Evolutionary conservation across 1,140 invertebrate species (phyloP), one percentile per base, ranked within the genome.

Genomic region (Melipona quadrifasciata): DNA sequence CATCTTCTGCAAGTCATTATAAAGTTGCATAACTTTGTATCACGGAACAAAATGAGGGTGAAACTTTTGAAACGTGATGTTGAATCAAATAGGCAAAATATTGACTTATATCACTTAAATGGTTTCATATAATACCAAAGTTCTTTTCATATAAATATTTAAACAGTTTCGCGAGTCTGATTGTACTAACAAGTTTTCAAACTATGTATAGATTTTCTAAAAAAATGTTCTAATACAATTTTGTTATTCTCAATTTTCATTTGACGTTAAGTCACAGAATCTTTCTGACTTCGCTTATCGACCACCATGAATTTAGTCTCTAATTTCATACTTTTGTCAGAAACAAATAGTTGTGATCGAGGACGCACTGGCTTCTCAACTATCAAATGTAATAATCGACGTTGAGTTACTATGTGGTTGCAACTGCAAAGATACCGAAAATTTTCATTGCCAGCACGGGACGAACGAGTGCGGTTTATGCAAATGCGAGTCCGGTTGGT

Each of bases 341-440:
- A 89, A 34, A 72, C 90, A 91, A 86, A 90, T 57, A 6, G 77
- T 91, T 0, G 57, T 87, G 12, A 89, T 90, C 64, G 90, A 91
- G 39, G 89, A 92, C 27, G 88, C 87, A 2, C 65, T 93, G 17
- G 89, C 91, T 12, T 92, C 91, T 16, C 87, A 92, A 47, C 79
- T 87, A 6, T 91, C 91, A 0, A 76, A 91, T 65, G 61, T 87
- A 51, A 67, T 82, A 55, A 86, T 93, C 47, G 89, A 93, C 2
- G 80, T 93, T 0, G 90, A 92, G 75, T 71, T 93, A 2, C 51
- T 91, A 3, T 92, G 91, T 39, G 91, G 91, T 27, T 93, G 91
- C 57, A 81, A 90, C 57, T 93, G 91, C 72, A 86, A 88, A 51
- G 79, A 81, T 27, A 53, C 47, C 34, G 73, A 88, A 19, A 80